Evolutionary conservation across 2,113 vertebrate genomes (phyloP).

Genomic region (Alethe diademata): DNA sequence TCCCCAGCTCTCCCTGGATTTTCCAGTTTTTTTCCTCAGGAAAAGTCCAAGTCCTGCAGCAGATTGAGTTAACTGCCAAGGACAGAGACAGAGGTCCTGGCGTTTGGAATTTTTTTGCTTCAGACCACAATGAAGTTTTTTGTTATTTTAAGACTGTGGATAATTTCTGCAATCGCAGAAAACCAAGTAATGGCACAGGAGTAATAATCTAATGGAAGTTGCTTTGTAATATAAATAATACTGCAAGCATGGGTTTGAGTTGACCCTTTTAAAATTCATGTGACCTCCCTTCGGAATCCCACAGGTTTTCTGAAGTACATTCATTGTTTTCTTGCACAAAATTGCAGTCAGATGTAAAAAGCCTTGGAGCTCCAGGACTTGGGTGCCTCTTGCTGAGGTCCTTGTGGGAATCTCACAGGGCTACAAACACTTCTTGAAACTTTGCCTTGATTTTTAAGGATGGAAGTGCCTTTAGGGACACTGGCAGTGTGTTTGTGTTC

Average conservation of each 20-base stretch:
- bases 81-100: neutral
- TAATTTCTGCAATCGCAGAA: neutral
- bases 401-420: neutral
- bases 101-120: neutral
- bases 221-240: neutral
- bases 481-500: neutral
- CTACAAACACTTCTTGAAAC: neutral
- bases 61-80: neutral
- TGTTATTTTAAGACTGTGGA: neutral
- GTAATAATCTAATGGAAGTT: neutral
- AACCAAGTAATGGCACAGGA: neutral
- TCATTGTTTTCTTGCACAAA: neutral
- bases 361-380: neutral
- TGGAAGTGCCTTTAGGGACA: neutral
- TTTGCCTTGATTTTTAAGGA: neutral
- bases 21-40: neutral
- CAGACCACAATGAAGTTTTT: too few species aligned
- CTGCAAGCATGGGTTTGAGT: neutral
- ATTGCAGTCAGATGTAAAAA: neutral
- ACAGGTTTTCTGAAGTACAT: neutral
- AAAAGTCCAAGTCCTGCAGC: neutral
- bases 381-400: neutral
- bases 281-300: neutral
- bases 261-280: neutral
- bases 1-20: neutral